Evolutionary conservation across 2,888 invertebrate species (phyloP).

Genomic region (Saturnia japonica): DNA sequence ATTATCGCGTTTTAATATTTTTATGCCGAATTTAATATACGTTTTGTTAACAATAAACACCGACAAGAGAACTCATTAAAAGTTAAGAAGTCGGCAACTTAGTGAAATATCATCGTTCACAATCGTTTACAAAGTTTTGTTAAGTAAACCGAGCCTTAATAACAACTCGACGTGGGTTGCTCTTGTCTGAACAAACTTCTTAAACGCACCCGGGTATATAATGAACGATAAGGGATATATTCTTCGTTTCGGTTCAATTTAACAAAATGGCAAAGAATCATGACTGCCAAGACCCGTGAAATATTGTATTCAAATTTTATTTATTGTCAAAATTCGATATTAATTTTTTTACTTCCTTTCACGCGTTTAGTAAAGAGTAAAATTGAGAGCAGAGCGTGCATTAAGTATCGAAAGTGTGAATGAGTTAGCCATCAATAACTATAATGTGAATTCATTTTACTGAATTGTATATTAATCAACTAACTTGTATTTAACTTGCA

Average conservation of each 20-base stretch:
- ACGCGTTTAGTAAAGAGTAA: no score
- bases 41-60: neutral
- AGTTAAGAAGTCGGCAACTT: slow-evolving; percentile 6
- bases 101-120: slow-evolving; percentile 8
- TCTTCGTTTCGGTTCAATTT: neutral
- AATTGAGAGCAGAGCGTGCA: no score
- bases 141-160: slow-evolving; percentile 19
- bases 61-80: slow-evolving; percentile 11
- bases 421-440: no score
- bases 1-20: neutral
- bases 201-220: slow-evolving; percentile 1
- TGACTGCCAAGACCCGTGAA: neutral
- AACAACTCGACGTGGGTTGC: slow-evolving; percentile 1
- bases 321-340: no score
- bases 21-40: neutral
- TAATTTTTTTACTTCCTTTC: no score
- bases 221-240: neutral
- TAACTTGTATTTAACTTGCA: no score
- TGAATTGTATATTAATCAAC: no score
- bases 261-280: neutral
- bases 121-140: slow-evolving; percentile 17
- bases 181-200: slow-evolving; percentile 10
- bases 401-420: no score
- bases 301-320: no score
- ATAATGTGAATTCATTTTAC: no score